phyloP scores from a whole-genome alignment of 2,888 invertebrate species.

The Resseliella maxima region DNA sequence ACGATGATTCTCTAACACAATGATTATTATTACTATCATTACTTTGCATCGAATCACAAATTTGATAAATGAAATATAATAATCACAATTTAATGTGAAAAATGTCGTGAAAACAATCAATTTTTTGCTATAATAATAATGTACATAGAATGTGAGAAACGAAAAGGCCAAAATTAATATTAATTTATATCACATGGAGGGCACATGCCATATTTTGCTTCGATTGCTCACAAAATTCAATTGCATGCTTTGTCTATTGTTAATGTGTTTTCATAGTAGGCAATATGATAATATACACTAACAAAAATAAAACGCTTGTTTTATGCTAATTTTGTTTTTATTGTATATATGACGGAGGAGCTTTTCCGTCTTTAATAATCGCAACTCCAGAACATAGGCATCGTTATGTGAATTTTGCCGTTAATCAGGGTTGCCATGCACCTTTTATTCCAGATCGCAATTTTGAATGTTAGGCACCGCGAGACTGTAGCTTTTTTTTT shows the following conservation, averaged over 20 bases:
- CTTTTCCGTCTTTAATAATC: not conserved
- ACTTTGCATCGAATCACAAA: not conserved
- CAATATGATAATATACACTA: not conserved
- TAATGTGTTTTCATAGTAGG: not conserved
- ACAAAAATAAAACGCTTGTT: not conserved
- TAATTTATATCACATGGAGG: not conserved
- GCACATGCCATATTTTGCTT: not conserved
- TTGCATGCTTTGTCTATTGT: not conserved
- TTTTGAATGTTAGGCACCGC: not conserved
- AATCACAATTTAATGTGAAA: constrained; percentile 29
- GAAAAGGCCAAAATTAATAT: constrained; percentile 20
- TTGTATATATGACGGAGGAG: not conserved
- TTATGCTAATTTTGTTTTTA: not conserved
- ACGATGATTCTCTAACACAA: not conserved
- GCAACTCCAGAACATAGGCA: not conserved
- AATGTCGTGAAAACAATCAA: constrained; percentile 24
- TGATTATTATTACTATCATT: not conserved
- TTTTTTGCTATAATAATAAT: constrained; percentile 4
- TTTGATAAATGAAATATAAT: constrained; percentile 32
- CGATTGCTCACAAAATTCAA: not conserved
- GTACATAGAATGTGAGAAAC: not conserved
- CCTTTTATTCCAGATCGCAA: not conserved
- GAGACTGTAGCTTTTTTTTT: not conserved
- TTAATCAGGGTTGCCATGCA: constrained; percentile 6
- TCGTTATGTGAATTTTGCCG: constrained; percentile 23